Evolutionary conservation across 2,888 invertebrate genomes (phyloP), one percentile per base, ranked within the genome.

Genomic region (Campopleginae sp.): DNA sequence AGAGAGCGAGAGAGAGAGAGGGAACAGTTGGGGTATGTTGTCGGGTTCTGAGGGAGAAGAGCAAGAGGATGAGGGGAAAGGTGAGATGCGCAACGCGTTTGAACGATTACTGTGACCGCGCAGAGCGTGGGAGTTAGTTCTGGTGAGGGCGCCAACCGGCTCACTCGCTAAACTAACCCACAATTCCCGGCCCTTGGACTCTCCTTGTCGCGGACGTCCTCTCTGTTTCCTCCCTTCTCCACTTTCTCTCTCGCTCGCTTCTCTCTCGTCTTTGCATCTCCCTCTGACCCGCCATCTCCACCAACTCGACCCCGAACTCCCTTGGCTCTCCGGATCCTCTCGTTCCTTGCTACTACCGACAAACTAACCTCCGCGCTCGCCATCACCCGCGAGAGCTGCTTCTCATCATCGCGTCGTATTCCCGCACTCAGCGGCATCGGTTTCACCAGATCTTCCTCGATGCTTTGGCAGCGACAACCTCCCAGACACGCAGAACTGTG

Each of bases 81-180:
- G 83, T 82, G 87, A 88, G 87, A 90, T 92, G 91, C 92, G 92
- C 92, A 89, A 86, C 87, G 88, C 88, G 87, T 89, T 87, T 88
- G 88, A 90, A 87, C 86, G 88, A 85, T 88, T 89, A 88, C 83
- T 88, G 87, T 87, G 82, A 85, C 88, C 90, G 92, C 93, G 93
- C 92, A 92, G 74, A 74, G 93, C 92, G 93, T 93, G 92, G 92
- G 93, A 51, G 92, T 93, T 91, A 93, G 92, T 92, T 91, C 92
- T 91, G 91, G 92, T 92, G 93, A 92, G 93, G 93, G 93, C 93
- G 93, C 92, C 91, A 92, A 93, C 92, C 92, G 90, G 92, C 92
- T 92, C 92, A 90, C 93, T 92, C 89, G 90, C 90, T 90, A 89
- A 91, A 91, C 89, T 90, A 89, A 89, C 87, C 88, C 89, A 88